Conservation (phyloP, 2,113 vertebrate species). For the Myotis brandtii region DNA sequence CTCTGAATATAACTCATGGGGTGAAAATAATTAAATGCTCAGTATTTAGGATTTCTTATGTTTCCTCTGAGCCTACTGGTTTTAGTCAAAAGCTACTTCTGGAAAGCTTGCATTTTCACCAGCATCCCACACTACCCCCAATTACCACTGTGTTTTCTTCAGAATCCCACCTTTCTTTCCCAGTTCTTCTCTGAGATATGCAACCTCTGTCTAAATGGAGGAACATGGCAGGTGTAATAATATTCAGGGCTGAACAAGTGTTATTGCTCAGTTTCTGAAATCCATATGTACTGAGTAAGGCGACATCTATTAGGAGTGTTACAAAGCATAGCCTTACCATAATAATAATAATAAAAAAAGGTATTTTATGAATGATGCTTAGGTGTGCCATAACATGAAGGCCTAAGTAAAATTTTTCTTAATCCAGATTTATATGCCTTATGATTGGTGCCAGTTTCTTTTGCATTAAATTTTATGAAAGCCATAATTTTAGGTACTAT, state of each 20-base stretch:
- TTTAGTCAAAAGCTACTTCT: neutral
- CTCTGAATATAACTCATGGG: neutral
- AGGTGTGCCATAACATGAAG: neutral
- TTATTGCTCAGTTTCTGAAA: neutral
- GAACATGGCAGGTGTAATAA: neutral
- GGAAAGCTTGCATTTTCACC: neutral
- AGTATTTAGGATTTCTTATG: neutral
- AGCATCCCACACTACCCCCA: accelerated
- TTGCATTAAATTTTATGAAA: neutral
- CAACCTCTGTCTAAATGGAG: neutral
- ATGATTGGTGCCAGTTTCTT: neutral
- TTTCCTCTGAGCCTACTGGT: neutral
- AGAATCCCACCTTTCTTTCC: neutral
- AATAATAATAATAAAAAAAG: neutral
- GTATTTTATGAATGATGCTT: neutral
- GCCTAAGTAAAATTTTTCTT: neutral
- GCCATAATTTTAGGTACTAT: neutral
- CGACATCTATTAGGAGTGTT: neutral
- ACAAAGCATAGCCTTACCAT: neutral
- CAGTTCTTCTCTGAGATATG: neutral
- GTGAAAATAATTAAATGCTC: neutral
- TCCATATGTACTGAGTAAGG: neutral
- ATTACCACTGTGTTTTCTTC: neutral
- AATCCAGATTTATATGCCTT: neutral
- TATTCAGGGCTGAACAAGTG: neutral